Evolutionary conservation across 2,888 invertebrate species (phyloP).

Genomic region (Polydrusus tereticollis): DNA sequence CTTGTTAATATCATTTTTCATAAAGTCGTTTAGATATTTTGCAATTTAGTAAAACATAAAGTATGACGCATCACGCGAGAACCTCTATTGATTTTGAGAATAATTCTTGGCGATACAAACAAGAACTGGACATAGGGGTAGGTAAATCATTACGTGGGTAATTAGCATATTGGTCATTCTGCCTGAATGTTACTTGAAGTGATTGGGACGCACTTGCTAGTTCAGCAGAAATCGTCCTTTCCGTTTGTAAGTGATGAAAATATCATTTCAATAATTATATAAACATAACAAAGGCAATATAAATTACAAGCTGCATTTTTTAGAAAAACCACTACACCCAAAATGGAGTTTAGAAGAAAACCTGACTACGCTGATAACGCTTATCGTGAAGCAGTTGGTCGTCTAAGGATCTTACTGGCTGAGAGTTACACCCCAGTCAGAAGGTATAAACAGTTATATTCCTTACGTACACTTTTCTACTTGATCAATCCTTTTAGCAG

Average conservation of each 20-base stretch:
- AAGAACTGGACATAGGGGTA: constrained; percentile 37
- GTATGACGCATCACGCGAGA: constrained; percentile 28
- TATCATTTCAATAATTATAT: too few species aligned
- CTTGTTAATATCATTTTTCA: not conserved
- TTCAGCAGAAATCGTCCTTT: not conserved
- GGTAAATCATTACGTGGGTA: constrained; percentile 22
- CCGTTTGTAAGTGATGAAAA: too few species aligned
- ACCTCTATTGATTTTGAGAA: constrained; percentile 16
- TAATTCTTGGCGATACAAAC: constrained; percentile 34
- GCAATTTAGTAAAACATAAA: constrained; percentile 9
- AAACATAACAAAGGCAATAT: too few species aligned
- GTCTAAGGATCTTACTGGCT: constrained; percentile 81
- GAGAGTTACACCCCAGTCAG: constrained; percentile 75
- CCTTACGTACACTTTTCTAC: not conserved
- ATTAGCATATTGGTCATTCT: constrained; percentile 26
- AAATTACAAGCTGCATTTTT: not conserved
- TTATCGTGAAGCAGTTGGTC: constrained; percentile 86
- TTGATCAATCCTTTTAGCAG: constrained; percentile 4
- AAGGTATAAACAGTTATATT: constrained; percentile 41
- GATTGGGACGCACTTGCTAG: constrained; percentile 9
- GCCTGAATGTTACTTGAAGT: constrained; percentile 12
- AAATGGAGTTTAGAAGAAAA: constrained; percentile 71
- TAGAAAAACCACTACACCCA: constrained; percentile 59
- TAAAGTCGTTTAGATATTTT: constrained; percentile 1
- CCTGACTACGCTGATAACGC: constrained; percentile 88